A percentile compares a stretch with the other conserved stretches of the same genome.
phyloP scores from a whole-genome alignment of 1,140 invertebrate genomes.

The Catajapyx aquilonaris region DNA sequence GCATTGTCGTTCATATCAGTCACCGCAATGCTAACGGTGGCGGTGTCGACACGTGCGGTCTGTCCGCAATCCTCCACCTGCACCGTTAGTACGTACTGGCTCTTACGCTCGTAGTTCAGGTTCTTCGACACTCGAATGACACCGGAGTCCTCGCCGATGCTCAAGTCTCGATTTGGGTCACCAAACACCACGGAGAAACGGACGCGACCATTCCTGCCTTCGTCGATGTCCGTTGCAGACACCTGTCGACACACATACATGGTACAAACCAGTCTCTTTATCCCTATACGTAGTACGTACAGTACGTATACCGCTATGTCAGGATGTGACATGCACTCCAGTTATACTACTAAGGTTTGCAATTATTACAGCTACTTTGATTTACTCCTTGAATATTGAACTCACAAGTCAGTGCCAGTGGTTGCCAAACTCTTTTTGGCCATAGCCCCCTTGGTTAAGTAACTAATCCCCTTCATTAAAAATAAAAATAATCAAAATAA shows the following conservation, averaged over 20 bases:
- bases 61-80: slow-evolving; percentile 70
- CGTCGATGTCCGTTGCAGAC: slow-evolving; percentile 77
- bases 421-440: no score
- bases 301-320: not conserved
- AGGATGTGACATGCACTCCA: not conserved
- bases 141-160: slow-evolving; percentile 72
- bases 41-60: slow-evolving; percentile 24
- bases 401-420: no score
- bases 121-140: slow-evolving; percentile 72
- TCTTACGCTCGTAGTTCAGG: slow-evolving; percentile 74
- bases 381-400: no score
- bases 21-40: slow-evolving; percentile 33
- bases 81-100: slow-evolving; percentile 58
- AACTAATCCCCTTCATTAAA: no score
- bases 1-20: slow-evolving; percentile 89
- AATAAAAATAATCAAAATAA: no score
- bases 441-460: no score
- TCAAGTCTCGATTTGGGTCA: slow-evolving; percentile 74
- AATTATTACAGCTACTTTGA: no score
- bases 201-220: slow-evolving; percentile 66
- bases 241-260: slow-evolving; percentile 46
- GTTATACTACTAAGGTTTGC: not conserved
- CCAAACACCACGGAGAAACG: slow-evolving; percentile 72
- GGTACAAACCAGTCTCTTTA: not conserved
- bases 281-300: not conserved